Conservation (phyloP, 2,113 vertebrate genomes). For the Pseudorhombus dupliciocellatus region DNA sequence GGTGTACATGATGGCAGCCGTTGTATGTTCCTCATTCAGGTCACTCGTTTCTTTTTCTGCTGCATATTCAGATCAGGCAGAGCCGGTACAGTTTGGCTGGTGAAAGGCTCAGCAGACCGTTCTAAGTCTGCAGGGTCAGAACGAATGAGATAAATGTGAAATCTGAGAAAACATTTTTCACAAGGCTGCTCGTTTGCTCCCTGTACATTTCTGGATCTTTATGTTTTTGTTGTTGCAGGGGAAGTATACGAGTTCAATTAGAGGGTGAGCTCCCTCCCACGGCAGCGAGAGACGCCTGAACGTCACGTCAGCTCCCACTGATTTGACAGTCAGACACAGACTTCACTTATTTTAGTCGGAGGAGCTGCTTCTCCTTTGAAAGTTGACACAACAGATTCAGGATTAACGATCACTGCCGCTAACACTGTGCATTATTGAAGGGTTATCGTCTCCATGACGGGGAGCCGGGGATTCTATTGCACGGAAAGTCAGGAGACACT, state of each 20-base stretch:
- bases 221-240: conserved; percentile 15
- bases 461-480: background rate
- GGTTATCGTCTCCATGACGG: background rate
- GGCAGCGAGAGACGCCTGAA: background rate
- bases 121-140: background rate
- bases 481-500: background rate
- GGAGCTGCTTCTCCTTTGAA: conserved; percentile 6
- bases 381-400: background rate
- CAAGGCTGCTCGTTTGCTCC: background rate
- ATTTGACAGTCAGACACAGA: conserved; percentile 25
- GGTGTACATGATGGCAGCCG: conserved; percentile 6
- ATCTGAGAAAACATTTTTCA: background rate
- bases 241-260: conserved; percentile 39
- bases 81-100: background rate
- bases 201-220: background rate
- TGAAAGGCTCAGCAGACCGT: background rate
- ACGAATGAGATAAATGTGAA: conserved; percentile 6
- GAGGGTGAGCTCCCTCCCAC: conserved; percentile 18
- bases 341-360: background rate
- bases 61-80: conserved; percentile 1
- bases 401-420: background rate
- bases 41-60: background rate
- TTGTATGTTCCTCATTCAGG: conserved; percentile 3
- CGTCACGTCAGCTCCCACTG: background rate
- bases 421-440: conserved; percentile 1